These are phyloP conservation scores for Aricia agestis DNA, from an alignment of 1,140 invertebrate genomes.

Conservation along the genomic window DNA sequence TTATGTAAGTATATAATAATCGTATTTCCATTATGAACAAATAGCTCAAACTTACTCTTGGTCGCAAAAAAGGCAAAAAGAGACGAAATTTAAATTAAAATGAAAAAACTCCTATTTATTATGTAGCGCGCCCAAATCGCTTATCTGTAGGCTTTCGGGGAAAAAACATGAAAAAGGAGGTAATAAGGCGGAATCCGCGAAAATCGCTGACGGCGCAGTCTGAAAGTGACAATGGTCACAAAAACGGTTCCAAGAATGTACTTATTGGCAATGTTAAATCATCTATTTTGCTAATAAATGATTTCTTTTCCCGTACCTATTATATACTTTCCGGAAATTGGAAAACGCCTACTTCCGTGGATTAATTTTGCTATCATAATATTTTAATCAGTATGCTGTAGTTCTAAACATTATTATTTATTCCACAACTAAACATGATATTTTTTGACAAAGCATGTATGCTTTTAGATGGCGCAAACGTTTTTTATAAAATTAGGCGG, in stretches of 20 bases:
- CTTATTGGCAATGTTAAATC: neutral
- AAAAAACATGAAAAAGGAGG: conserved; percentile 1
- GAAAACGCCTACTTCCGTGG: no score
- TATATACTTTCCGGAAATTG: no score
- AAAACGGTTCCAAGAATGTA: neutral
- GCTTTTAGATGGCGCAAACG: no score
- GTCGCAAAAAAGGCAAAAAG: neutral
- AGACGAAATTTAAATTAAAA: neutral
- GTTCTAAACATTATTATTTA: no score
- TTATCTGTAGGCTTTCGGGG: neutral
- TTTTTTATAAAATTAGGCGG: no score
- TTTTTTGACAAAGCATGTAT: no score
- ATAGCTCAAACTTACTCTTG: neutral
- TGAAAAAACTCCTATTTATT: neutral
- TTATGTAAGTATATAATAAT: no score
- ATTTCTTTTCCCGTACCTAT: no score
- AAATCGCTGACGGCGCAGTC: neutral
- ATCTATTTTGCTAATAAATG: neutral
- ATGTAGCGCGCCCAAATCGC: neutral
- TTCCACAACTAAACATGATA: no score
- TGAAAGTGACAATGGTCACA: neutral
- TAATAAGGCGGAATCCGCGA: neutral
- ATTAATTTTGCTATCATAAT: no score
- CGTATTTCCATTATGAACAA: no score
- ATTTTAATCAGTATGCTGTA: no score